Conservation (phyloP, 2,113 vertebrate species). For the Fulmarus glacialis region DNA sequence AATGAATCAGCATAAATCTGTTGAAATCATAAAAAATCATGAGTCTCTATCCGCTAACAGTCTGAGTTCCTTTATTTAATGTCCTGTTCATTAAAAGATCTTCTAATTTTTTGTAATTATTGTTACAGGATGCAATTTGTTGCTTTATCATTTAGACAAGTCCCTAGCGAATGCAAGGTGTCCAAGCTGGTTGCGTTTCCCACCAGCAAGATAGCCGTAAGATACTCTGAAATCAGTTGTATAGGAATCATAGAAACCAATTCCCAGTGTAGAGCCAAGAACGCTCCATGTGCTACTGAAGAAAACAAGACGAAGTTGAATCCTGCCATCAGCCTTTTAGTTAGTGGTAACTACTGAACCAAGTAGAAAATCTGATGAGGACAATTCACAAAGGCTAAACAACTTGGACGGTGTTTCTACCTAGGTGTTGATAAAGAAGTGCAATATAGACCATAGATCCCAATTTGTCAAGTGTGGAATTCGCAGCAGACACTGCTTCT, state of each 20-base stretch:
- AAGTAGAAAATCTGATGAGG: background rate
- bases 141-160: background rate
- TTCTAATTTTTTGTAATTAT: background rate
- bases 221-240: background rate
- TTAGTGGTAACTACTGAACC: background rate
- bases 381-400: background rate
- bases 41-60: background rate
- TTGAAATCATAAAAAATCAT: background rate
- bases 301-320: background rate
- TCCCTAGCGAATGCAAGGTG: background rate
- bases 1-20: background rate
- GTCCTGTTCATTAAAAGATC: background rate
- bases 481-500: background rate
- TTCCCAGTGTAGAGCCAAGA: background rate
- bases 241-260: background rate
- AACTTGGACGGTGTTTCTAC: background rate
- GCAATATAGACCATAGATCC: background rate
- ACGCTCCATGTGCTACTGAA: background rate
- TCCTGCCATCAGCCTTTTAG: background rate
- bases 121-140: background rate
- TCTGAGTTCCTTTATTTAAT: background rate
- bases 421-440: background rate
- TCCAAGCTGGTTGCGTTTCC: background rate
- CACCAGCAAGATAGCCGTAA: background rate
- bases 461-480: background rate